Evolutionary conservation across 2,888 invertebrate genomes (phyloP).

Genomic region (Acleris holmiana): DNA sequence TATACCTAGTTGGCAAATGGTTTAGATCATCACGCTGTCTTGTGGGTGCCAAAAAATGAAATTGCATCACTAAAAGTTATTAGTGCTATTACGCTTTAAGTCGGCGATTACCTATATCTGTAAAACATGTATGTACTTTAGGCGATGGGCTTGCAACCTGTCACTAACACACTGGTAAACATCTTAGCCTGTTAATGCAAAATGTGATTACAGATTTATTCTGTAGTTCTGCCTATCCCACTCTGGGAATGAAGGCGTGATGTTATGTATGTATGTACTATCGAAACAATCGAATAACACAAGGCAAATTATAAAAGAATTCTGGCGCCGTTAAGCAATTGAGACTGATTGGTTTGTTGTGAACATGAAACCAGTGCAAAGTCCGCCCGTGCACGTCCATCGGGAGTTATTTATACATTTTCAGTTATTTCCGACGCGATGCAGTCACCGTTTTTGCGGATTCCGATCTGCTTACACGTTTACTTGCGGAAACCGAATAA

Average conservation of each 20-base stretch:
- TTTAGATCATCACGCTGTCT: slow-evolving; percentile 51
- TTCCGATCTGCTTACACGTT: slow-evolving; percentile 35
- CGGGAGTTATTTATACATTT: slow-evolving; percentile 50
- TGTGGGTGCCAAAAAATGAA: slow-evolving; percentile 48
- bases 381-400: slow-evolving; percentile 51
- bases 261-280: no score
- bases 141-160: no score
- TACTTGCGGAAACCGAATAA: slow-evolving; percentile 42
- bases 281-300: slow-evolving; percentile 19
- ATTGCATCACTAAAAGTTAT: slow-evolving; percentile 14
- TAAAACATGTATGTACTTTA: no score
- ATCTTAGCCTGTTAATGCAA: no score
- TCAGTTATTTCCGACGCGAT: slow-evolving; percentile 43
- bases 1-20: slow-evolving; percentile 57
- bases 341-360: slow-evolving; percentile 55
- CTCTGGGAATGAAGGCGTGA: no score
- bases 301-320: slow-evolving; percentile 19
- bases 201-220: no score
- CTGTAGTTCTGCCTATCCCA: no score
- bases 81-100: slow-evolving; percentile 1
- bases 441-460: slow-evolving; percentile 35
- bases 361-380: slow-evolving; percentile 51
- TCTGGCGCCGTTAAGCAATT: slow-evolving; percentile 45
- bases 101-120: not conserved
- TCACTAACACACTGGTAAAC: no score